Conservation (phyloP, 2,113 vertebrate genomes). For the Telmatochromis sp. region DNA sequence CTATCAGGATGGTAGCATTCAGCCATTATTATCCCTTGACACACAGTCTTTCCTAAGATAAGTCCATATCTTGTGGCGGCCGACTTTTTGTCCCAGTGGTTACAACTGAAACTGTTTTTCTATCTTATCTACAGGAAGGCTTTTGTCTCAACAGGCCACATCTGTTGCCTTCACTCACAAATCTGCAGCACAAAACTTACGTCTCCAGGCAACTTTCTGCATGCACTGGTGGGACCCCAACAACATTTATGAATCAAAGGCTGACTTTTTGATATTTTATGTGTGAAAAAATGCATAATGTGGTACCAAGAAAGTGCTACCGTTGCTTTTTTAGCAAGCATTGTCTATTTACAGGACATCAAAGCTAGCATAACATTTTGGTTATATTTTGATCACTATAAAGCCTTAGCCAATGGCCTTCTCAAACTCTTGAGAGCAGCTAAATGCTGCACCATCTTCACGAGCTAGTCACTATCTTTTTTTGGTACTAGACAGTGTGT, state of each 20-base stretch:
- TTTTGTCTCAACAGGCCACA: neutral
- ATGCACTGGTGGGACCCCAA: neutral
- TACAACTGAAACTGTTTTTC: neutral
- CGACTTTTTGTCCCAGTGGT: neutral
- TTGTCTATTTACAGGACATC: neutral
- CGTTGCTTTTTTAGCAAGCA: neutral
- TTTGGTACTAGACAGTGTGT: neutral
- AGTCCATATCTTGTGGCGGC: neutral
- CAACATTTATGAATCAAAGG: neutral
- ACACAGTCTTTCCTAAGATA: neutral
- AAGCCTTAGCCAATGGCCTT: neutral
- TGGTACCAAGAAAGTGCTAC: neutral
- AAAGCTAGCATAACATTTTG: fast-evolving
- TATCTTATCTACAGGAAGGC: constrained; percentile 49
- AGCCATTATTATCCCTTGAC: neutral
- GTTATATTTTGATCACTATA: neutral
- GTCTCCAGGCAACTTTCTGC: neutral
- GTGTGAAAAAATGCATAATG: neutral
- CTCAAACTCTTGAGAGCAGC: neutral
- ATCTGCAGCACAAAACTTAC: neutral
- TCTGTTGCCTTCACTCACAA: neutral
- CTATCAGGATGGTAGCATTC: neutral
- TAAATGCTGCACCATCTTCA: neutral
- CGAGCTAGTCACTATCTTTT: neutral
- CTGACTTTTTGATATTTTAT: neutral